Base-by-base conservation (phyloP, 2,888 invertebrate genomes). In the Chaitophorus viminalis region DNA sequence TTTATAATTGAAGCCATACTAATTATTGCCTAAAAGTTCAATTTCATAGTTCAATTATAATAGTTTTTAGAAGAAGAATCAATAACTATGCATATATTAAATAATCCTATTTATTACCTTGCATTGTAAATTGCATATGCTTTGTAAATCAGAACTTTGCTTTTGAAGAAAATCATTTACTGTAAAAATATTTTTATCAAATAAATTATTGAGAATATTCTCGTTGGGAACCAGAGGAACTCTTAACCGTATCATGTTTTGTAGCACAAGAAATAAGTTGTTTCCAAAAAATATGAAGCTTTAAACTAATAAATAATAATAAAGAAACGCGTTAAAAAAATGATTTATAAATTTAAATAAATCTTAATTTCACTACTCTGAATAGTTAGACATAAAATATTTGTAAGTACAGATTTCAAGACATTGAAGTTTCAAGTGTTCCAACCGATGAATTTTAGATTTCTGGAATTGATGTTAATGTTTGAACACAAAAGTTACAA, bases 101-200 rank as follows among this genome's bases (percentile, higher is more conserved):
- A 14, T 14, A 46, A 14, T 14, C 5, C 14, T 36, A 36, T 36
- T 36, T 14, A 39, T 76, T 91, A 94, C 93, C 90, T 93, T 92
- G 89, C 93, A 92, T 79, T 91, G 91, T 83, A 94, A 91, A 90
- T 92, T 92, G 17, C 93, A 92, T 82, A 93, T 90, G 29, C 90
- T 90, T 68, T 92, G 91, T 89, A 95, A 90, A 90, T 93, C 93
- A 89, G 93, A 93, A 29, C 92, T 91, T 90, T 94, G 93, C 90
- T 93, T 92, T 89, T 92, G 91, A 88, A 94, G 91, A 91, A 94
- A 94, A 90, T 95, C 93, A 65, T 92, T 90, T 72, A 93, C 91
- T 18, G 93, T 94, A 89, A 90, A 91, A 89, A 95, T 93, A 85
- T 93, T 92, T 90, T 93, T 93, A 88, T 91, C 92, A 76, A 91